A percentile compares a stretch with the other conserved stretches of the same genome.
These are phyloP conservation scores for Leptosomus discolor DNA, from an alignment of 2,113 vertebrate species.

Conservation along the genomic window DNA sequence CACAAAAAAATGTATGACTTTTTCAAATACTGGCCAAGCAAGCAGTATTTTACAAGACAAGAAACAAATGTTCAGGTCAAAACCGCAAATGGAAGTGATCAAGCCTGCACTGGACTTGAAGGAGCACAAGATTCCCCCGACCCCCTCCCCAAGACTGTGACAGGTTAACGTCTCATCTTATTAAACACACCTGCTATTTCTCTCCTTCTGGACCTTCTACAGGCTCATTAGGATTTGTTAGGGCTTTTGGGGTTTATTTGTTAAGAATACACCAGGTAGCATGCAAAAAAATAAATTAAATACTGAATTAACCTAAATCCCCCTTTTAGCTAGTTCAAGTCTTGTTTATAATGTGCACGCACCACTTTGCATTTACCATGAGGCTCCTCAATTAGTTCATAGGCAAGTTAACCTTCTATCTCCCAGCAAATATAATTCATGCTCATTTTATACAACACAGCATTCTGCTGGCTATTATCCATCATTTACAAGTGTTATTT, in stretches of 20 bases:
- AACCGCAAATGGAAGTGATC: background rate
- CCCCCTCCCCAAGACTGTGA: background rate
- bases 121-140: background rate
- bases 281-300: conserved; percentile 27
- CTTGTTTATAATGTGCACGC: conserved; percentile 48
- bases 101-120: background rate
- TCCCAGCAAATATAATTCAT: conserved; percentile 78
- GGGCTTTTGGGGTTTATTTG: background rate
- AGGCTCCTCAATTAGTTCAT: conserved; percentile 78
- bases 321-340: conserved; percentile 54
- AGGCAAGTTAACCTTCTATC: conserved; percentile 78
- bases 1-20: conserved; percentile 37
- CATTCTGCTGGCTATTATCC: conserved; percentile 78
- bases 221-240: conserved; percentile 27
- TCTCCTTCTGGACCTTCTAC: conserved; percentile 28
- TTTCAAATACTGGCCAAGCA: conserved; percentile 6
- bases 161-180: background rate
- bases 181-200: conserved; percentile 1
- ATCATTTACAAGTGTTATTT: conserved; percentile 84
- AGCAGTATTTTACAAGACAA: conserved; percentile 1
- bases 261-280: conserved; percentile 26
- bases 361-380: conserved; percentile 71
- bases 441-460: conserved; percentile 69
- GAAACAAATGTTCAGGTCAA: conserved; percentile 15
- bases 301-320: conserved; percentile 56